A percentile compares a stretch with the other conserved stretches of the same genome.
Evolutionary conservation across 2,797 vertebrate species (phyloP).

Genomic region (Parauchenoglanis ngamensis): DNA sequence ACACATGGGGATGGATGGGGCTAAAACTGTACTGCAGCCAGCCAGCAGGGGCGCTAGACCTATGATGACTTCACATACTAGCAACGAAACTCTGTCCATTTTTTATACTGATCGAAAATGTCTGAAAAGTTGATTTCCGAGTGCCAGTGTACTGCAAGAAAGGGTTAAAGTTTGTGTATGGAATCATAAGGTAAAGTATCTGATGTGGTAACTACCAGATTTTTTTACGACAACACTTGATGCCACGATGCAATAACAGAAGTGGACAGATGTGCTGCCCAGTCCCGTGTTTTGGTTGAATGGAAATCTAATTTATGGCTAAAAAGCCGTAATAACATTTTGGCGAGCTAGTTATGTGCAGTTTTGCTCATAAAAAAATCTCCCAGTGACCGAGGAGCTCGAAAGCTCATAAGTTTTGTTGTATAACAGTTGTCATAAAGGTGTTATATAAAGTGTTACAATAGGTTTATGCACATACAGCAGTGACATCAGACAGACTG

Average conservation of each 20-base stretch:
- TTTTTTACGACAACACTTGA: not conserved
- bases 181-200: not conserved
- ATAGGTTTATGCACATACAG: not conserved
- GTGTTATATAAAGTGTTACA: not conserved
- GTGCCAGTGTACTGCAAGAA: too few relatives aligned
- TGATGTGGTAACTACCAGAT: not conserved
- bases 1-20: too few relatives aligned
- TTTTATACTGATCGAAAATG: too few relatives aligned
- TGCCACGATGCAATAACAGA: not conserved
- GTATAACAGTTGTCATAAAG: not conserved
- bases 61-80: too few relatives aligned
- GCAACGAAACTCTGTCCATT: too few relatives aligned
- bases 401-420: not conserved
- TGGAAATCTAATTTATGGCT: not conserved
- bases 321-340: not conserved
- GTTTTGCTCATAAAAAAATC: not conserved
- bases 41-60: too few relatives aligned
- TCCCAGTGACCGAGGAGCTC: not conserved
- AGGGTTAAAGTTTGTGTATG: too few relatives aligned
- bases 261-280: not conserved
- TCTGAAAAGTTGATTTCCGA: too few relatives aligned
- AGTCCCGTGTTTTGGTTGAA: not conserved
- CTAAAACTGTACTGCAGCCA: too few relatives aligned
- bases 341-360: not conserved
- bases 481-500: conserved; percentile 15